A percentile compares a stretch with the other conserved stretches of the same genome.
phyloP scores from a whole-genome alignment of 2,797 vertebrate species.

The Leuciscus waleckii region DNA sequence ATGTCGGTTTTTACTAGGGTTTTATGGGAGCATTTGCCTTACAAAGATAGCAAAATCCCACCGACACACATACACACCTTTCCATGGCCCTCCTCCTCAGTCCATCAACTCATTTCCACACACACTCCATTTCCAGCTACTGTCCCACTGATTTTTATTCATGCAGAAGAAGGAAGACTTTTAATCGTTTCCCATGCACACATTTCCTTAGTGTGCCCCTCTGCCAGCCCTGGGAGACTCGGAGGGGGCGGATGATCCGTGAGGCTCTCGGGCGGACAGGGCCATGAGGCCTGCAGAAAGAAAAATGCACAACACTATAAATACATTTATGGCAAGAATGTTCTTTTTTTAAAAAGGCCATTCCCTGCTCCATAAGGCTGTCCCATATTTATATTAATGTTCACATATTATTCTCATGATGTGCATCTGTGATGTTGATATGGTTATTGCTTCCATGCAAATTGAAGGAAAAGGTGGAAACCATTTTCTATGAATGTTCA shows the following conservation, averaged over 20 bases:
- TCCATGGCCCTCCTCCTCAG: not conserved
- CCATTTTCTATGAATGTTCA: not conserved
- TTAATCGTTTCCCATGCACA: conserved; percentile 85
- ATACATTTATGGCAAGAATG: conserved; percentile 80
- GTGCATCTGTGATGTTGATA: conserved; percentile 21
- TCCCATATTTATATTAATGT: conserved; percentile 27
- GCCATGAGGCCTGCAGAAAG: conserved; percentile 76
- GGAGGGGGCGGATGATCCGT: conserved; percentile 66
- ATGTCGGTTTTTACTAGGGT: not conserved
- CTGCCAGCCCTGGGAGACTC: conserved; percentile 74
- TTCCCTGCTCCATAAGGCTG: conserved; percentile 62
- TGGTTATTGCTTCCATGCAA: conserved; percentile 24
- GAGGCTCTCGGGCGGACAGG: conserved; percentile 69
- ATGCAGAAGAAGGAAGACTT: conserved; percentile 69
- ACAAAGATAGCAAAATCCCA: not conserved
- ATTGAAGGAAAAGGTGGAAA: conserved; percentile 33
- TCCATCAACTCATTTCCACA: conserved; percentile 31
- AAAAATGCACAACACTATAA: conserved; percentile 78
- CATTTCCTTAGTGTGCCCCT: conserved; percentile 75
- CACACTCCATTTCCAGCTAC: conserved; percentile 68
- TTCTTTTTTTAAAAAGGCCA: conserved; percentile 75
- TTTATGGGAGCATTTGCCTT: not conserved
- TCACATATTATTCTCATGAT: conserved; percentile 48
- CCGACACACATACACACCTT: not conserved
- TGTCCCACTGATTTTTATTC: conserved; percentile 70